Conservation (phyloP, 2,113 vertebrate species). For the Malurus elegans region DNA sequence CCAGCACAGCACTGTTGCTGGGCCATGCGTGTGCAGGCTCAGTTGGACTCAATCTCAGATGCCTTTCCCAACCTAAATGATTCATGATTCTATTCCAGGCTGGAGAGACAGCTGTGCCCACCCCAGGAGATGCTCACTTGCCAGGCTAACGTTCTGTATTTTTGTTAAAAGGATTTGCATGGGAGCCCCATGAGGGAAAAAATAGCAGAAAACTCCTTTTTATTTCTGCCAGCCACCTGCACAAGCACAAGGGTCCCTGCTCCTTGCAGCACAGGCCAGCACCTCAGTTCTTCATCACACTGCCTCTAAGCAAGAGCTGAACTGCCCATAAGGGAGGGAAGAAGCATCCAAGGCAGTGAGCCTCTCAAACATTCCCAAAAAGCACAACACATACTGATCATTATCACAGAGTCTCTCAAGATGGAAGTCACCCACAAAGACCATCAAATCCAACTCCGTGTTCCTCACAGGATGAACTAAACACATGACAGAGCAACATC, state of each 20-base stretch:
- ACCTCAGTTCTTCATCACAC: background rate
- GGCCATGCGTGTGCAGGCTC: background rate
- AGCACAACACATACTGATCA: background rate
- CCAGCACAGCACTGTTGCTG: background rate
- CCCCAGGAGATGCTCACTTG: accelerated
- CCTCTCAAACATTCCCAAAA: background rate
- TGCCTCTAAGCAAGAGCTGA: background rate
- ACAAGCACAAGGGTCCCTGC: background rate
- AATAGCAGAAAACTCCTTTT: background rate
- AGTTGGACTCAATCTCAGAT: background rate
- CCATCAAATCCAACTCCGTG: background rate
- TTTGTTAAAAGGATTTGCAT: background rate
- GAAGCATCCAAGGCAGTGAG: too few relatives aligned
- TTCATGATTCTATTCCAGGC: background rate
- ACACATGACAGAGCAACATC: background rate
- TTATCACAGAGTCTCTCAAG: background rate
- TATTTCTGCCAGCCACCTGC: background rate
- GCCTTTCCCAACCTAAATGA: background rate
- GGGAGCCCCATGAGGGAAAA: accelerated
- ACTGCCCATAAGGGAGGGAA: background rate
- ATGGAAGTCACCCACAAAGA: background rate
- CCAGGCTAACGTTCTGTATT: background rate
- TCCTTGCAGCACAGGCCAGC: background rate
- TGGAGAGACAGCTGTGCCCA: background rate
- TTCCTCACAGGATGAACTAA: background rate